These are phyloP conservation scores for Myotis yumanensis DNA, from an alignment of 2,113 vertebrate species.

Conservation along the genomic window DNA sequence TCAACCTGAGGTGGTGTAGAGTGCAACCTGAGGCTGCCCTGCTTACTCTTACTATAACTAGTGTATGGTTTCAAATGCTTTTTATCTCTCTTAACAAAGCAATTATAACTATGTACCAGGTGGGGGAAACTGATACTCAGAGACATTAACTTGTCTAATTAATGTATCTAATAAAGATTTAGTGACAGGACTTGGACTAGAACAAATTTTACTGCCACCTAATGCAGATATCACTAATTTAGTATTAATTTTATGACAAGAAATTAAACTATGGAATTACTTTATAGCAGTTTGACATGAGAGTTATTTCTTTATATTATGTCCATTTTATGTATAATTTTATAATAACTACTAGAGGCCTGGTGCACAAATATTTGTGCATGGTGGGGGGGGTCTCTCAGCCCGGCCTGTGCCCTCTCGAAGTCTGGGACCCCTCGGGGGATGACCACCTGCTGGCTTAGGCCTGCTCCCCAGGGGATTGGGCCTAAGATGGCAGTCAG, in stretches of 20 bases:
- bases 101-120: background rate
- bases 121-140: background rate
- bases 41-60: background rate
- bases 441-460: too few species aligned
- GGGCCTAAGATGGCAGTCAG: too few species aligned
- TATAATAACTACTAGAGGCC: background rate
- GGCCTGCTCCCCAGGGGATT: too few species aligned
- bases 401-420: too few species aligned
- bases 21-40: rapidly evolving
- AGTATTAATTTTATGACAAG: constrained; percentile 13
- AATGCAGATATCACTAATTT: background rate
- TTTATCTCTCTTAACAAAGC: background rate
- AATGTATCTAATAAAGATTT: background rate
- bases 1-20: background rate
- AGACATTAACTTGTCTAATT: background rate
- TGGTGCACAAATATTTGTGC: too few species aligned
- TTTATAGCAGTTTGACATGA: background rate
- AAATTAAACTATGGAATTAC: background rate
- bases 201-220: background rate
- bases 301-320: background rate
- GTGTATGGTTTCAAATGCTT: background rate
- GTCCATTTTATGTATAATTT: background rate
- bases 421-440: too few species aligned
- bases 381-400: too few species aligned
- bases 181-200: background rate